A percentile compares a stretch with the other conserved stretches of the same genome.
Evolutionary conservation across 2,888 invertebrate species (phyloP).

Genomic region (Perdita meconis): DNA sequence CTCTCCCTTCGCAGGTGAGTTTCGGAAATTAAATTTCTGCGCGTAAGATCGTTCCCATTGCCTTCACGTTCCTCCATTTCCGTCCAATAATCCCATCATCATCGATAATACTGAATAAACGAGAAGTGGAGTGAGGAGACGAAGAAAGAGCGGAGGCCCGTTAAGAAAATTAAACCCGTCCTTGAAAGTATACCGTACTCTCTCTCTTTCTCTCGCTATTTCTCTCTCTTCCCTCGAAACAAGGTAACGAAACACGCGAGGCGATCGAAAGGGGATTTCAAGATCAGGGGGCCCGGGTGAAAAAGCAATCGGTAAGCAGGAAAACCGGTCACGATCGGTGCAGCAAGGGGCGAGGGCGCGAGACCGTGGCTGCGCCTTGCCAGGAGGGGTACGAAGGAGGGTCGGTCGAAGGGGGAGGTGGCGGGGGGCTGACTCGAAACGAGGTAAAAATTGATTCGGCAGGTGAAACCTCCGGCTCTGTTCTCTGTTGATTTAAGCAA

Average conservation of each 20-base stretch:
- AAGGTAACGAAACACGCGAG: not conserved
- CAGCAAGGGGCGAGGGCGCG: slow-evolving; percentile 29
- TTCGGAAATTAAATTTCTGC: slow-evolving; percentile 16
- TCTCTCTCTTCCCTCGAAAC: not conserved
- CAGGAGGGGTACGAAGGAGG: slow-evolving; percentile 19
- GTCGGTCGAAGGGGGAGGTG: slow-evolving; percentile 17
- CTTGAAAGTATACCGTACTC: slow-evolving; percentile 19
- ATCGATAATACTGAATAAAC: slow-evolving; percentile 19
- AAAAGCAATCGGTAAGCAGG: slow-evolving; percentile 66
- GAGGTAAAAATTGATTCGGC: slow-evolving; percentile 78
- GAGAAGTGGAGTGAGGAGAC: not conserved
- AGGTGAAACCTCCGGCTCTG: slow-evolving; percentile 78
- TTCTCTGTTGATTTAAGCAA: slow-evolving; percentile 78
- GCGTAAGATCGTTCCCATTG: slow-evolving; percentile 3
- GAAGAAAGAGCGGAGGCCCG: no score
- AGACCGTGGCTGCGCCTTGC: not conserved
- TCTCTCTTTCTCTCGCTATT: no score
- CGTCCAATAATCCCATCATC: not conserved
- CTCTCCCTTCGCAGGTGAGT: no score
- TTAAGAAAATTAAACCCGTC: slow-evolving; percentile 42
- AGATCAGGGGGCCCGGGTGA: slow-evolving; percentile 50
- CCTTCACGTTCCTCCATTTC: slow-evolving; percentile 1
- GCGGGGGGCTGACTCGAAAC: slow-evolving; percentile 65
- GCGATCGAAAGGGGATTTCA: slow-evolving; percentile 1
- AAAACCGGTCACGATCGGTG: slow-evolving; percentile 66